Evolutionary conservation across 2,888 invertebrate genomes (phyloP).

Genomic region (Parthenolecanium corni): DNA sequence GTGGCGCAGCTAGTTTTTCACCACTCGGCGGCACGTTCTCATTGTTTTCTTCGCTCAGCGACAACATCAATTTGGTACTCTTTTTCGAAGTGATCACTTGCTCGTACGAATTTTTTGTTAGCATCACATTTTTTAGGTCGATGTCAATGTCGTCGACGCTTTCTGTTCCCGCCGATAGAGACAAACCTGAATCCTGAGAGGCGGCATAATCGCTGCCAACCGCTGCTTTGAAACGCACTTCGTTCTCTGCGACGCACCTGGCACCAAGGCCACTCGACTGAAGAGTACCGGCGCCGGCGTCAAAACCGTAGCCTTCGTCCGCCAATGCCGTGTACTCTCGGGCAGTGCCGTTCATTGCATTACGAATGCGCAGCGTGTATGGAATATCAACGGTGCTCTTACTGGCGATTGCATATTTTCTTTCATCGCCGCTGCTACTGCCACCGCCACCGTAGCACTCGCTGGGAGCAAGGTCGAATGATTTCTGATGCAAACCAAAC

Average conservation of each 20-base stretch:
- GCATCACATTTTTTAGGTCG: conserved; percentile 29
- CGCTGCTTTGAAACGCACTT: conserved; percentile 61
- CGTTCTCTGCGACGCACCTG: not conserved
- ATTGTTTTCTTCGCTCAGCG: conserved; percentile 23
- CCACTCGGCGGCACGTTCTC: not conserved
- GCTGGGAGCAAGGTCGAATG: conserved; percentile 34
- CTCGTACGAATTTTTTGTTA: conserved; percentile 30
- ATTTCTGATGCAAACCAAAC: conserved; percentile 38
- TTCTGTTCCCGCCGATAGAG: conserved; percentile 34
- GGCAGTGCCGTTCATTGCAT: conserved; percentile 74
- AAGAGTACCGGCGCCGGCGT: not conserved
- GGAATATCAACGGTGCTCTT: conserved; percentile 62
- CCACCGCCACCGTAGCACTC: conserved; percentile 52
- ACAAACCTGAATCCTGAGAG: conserved; percentile 35
- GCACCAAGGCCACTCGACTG: not conserved
- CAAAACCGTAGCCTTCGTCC: not conserved
- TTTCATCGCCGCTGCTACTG: conserved; percentile 37
- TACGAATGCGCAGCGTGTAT: conserved; percentile 71
- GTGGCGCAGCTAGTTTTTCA: not conserved
- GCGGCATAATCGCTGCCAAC: conserved; percentile 44
- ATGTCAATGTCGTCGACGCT: conserved; percentile 34
- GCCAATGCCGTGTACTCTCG: conserved; percentile 36
- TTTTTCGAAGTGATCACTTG: conserved; percentile 32
- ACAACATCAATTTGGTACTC: conserved; percentile 30
- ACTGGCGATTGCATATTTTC: conserved; percentile 39